Evolutionary conservation across 2,888 invertebrate species (phyloP).

Genomic region (Papilio demoleus): DNA sequence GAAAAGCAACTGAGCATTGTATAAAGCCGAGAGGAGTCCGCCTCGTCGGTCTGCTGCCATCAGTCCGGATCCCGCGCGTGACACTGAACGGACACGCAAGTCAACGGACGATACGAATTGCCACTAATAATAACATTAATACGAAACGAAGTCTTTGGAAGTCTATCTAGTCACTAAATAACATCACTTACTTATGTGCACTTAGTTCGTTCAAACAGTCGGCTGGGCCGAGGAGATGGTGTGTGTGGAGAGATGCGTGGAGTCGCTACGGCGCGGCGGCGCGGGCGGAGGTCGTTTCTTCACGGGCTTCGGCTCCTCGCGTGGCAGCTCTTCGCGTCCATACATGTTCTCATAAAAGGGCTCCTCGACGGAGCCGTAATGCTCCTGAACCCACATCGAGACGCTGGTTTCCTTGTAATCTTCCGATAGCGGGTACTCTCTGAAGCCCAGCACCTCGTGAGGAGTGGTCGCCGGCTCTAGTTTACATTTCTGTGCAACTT

Average conservation of each 20-base stretch:
- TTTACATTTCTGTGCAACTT: slow-evolving; percentile 96
- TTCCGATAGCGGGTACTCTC: slow-evolving; percentile 89
- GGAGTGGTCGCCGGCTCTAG: slow-evolving; percentile 94
- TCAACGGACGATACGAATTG: slow-evolving; percentile 29
- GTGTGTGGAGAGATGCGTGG: slow-evolving; percentile 88
- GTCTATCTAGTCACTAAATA: slow-evolving; percentile 36
- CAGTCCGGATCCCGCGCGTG: neutral
- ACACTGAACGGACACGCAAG: slow-evolving; percentile 27
- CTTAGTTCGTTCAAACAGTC: slow-evolving; percentile 55
- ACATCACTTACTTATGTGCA: too few relatives aligned
- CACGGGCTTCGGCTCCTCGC: slow-evolving; percentile 70
- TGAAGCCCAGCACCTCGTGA: slow-evolving; percentile 94
- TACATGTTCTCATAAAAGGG: slow-evolving; percentile 89
- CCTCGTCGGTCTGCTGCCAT: neutral
- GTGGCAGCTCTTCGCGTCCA: slow-evolving; percentile 59
- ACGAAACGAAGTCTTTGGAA: slow-evolving; percentile 21
- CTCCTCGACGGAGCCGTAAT: slow-evolving; percentile 86
- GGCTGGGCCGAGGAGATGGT: slow-evolving; percentile 60
- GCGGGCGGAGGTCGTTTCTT: slow-evolving; percentile 93
- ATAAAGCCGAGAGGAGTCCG: slow-evolving; percentile 7
- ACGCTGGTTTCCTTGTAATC: slow-evolving; percentile 92
- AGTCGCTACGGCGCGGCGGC: slow-evolving; percentile 94
- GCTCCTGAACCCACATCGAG: slow-evolving; percentile 95
- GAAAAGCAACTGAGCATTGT: slow-evolving; percentile 34
- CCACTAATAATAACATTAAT: slow-evolving; percentile 29